Conservation (phyloP, 2,113 vertebrate species). For the Suricata suricatta region DNA sequence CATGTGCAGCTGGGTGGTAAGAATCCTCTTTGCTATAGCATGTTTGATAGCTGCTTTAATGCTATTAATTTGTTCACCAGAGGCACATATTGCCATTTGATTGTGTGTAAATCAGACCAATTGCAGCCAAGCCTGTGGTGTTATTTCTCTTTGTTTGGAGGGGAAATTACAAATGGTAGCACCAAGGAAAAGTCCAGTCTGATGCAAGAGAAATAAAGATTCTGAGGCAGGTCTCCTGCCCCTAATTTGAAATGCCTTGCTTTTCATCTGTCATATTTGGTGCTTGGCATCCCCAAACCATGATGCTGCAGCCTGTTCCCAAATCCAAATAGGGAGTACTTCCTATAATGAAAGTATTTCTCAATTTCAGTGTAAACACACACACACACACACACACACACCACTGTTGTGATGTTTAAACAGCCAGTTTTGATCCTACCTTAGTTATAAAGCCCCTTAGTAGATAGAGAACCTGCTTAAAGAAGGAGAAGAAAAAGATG, state of each 20-base stretch:
- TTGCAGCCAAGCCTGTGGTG: neutral
- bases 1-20: neutral
- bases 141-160: slow-evolving; percentile 30
- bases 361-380: neutral
- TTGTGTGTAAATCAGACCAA: neutral
- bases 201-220: neutral
- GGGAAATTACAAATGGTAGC: neutral
- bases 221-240: neutral
- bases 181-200: neutral
- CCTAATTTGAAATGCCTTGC: neutral
- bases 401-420: neutral
- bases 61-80: slow-evolving; percentile 40
- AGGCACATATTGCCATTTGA: neutral
- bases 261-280: neutral
- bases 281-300: neutral
- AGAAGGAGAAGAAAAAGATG: neutral
- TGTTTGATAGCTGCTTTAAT: neutral
- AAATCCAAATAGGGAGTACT: neutral
- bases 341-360: neutral
- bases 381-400: neutral
- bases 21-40: neutral
- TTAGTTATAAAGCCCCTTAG: neutral
- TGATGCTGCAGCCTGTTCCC: neutral
- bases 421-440: neutral
- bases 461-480: neutral